Conservation (phyloP, 2,888 invertebrate genomes). For the Diploptera punctata region DNA sequence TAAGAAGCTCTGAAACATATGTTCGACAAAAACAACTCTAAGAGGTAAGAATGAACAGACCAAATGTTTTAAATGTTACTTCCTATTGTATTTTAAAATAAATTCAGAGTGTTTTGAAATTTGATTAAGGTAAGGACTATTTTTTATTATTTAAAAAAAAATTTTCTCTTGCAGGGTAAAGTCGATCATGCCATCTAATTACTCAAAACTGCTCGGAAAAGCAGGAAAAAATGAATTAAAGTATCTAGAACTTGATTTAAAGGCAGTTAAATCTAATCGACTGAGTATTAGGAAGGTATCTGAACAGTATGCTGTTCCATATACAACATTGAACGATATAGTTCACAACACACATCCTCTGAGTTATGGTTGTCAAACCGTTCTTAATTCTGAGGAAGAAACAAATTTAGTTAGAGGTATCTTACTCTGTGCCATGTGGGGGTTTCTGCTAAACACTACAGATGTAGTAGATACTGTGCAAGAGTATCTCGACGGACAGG, state of each 20-base stretch:
- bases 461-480: neutral
- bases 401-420: neutral
- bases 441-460: neutral
- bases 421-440: neutral
- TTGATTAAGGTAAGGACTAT: too few relatives aligned
- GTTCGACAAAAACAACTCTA: too few relatives aligned
- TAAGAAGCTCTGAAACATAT: too few relatives aligned
- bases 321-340: neutral
- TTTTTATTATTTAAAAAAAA: too few relatives aligned
- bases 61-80: too few relatives aligned
- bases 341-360: neutral
- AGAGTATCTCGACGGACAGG: neutral
- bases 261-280: too few relatives aligned
- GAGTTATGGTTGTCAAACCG: neutral
- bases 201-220: neutral
- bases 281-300: neutral
- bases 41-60: too few relatives aligned
- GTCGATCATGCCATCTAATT: neutral
- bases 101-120: too few relatives aligned
- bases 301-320: neutral
- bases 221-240: neutral
- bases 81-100: too few relatives aligned
- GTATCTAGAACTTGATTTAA: too few relatives aligned
- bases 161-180: neutral
- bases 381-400: too few relatives aligned